Base-by-base conservation (phyloP, 1,140 invertebrate genomes). In the silkworm (Bombyx mori) region DNA sequence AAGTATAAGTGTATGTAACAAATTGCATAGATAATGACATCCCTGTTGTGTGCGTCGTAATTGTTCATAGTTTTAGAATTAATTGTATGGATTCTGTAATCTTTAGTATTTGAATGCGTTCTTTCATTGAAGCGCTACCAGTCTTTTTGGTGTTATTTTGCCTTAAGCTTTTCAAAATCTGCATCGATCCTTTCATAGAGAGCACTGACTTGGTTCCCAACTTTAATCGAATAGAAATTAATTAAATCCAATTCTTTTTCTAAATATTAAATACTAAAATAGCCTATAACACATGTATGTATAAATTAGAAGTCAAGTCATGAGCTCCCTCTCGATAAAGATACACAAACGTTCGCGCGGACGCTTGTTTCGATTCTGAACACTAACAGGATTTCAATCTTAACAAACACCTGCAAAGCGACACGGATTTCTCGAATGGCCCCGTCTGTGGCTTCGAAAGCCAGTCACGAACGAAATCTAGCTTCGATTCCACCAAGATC, bases 401-500 rank as follows among this genome's bases (percentile, higher is more conserved):
- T 26, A 51, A 58, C 51, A 58, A 63, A 70, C 63, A 64, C 57
- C 51, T 65, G 55, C 54, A 65, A 65, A 65, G 63, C 63, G 47
- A 46, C 52, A 61, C 44, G 44, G 53, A 52, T 48, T 52, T 61
- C 42, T 42, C 46, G 51, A 62, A 60, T 44, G 53, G 43, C 56
- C 66, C 26, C 61, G 70, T 73, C 56, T 55, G 51, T 54, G 61
- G 61, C 57, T 63, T 65, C 54, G 60, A 61, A 22, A 9, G 65
- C 69, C 71, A 76, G 58, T 62, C 60, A 26, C 57, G 67, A 70
- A 68, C 73, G 68, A 66, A 73, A 62, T 68, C 68, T 57, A 44
- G 42, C 52, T 56, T 62, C 57, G 62, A 54, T 56, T 66, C 55
- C 50, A 44, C 42, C 26, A 35, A 35, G 26, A 35, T 35, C 26